phyloP scores from a whole-genome alignment of 2,888 invertebrate genomes.

The Drosophila nr. fundita region DNA sequence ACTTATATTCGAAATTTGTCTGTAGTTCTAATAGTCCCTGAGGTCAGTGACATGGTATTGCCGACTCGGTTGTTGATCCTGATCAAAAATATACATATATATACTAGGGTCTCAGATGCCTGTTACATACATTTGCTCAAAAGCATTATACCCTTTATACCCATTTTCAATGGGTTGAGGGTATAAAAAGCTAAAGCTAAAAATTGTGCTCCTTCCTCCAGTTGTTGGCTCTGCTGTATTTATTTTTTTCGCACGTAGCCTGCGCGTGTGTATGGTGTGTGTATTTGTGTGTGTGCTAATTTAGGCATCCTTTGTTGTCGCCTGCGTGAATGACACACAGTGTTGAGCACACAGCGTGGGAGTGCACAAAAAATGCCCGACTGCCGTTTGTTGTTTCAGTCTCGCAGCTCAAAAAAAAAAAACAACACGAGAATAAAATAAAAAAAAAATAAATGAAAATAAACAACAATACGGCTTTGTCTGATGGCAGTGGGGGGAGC shows the following conservation, averaged over 20 bases:
- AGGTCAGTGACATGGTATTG: neutral
- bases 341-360: slow-evolving; percentile 28
- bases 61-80: neutral
- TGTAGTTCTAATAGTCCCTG: too few relatives aligned
- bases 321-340: slow-evolving; percentile 52
- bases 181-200: slow-evolving; percentile 37
- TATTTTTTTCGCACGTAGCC: slow-evolving; percentile 53
- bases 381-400: slow-evolving; percentile 54
- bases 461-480: slow-evolving; percentile 62
- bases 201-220: slow-evolving; percentile 39
- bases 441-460: slow-evolving; percentile 32
- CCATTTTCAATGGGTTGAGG: neutral
- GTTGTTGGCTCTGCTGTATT: slow-evolving; percentile 11
- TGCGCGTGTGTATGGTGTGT: slow-evolving; percentile 23
- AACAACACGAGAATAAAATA: slow-evolving; percentile 7
- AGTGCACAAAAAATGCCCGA: slow-evolving; percentile 50
- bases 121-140: neutral
- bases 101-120: neutral
- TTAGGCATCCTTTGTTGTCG: slow-evolving; percentile 68
- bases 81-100: neutral
- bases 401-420: slow-evolving; percentile 26
- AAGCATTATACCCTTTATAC: neutral
- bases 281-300: slow-evolving; percentile 64
- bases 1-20: neutral
- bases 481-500: slow-evolving; percentile 31